phyloP scores from a whole-genome alignment of 2,113 vertebrate genomes.

The Acanthisitta chloris region DNA sequence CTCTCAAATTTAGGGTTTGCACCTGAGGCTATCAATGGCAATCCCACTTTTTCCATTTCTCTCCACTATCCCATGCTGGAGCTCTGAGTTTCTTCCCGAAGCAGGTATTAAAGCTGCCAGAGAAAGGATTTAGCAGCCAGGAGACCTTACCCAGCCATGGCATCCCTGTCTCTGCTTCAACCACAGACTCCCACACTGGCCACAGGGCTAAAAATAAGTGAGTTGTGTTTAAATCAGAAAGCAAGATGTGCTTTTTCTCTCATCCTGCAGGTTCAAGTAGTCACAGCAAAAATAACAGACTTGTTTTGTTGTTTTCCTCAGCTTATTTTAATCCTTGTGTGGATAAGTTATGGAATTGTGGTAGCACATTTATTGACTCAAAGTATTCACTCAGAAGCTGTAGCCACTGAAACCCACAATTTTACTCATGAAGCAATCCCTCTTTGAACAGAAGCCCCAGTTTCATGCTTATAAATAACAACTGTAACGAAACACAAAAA shows the following conservation, averaged over 20 bases:
- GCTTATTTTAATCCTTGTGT: constrained; percentile 17
- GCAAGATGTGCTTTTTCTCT: background rate
- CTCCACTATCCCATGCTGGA: background rate
- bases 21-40: background rate
- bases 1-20: background rate
- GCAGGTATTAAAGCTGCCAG: background rate
- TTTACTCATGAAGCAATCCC: background rate
- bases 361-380: constrained; percentile 1
- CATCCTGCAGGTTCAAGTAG: background rate
- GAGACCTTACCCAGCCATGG: background rate
- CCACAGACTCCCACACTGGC: background rate
- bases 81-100: background rate
- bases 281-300: background rate
- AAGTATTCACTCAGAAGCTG: background rate
- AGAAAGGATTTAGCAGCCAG: background rate
- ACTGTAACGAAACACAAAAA: background rate
- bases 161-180: background rate
- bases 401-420: background rate
- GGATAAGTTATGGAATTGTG: constrained; percentile 38
- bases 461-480: background rate
- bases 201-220: background rate
- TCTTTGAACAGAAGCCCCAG: background rate
- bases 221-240: background rate
- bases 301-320: constrained; percentile 15
- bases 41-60: background rate